Evolutionary conservation across 2,797 vertebrate species (phyloP).

Genomic region (Sebastes matsubarae): DNA sequence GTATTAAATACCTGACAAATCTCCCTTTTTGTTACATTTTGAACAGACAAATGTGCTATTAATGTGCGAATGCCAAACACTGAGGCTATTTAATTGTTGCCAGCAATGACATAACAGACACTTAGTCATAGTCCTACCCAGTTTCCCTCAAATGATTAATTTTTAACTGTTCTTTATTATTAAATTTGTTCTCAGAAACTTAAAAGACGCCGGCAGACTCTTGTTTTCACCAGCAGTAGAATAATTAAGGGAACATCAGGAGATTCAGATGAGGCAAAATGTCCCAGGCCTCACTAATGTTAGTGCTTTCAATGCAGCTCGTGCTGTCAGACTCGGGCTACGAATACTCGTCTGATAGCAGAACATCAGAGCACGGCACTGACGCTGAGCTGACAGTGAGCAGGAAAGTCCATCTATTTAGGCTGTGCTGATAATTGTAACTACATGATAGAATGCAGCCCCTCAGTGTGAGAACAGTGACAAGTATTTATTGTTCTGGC

Average conservation of each 20-base stretch:
- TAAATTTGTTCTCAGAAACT: background rate
- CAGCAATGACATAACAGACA: background rate
- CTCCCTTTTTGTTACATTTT: too few species aligned
- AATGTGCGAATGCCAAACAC: background rate
- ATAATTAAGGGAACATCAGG: background rate
- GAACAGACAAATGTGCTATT: too few species aligned
- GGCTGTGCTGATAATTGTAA: background rate
- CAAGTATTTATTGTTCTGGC: background rate
- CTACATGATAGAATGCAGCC: background rate
- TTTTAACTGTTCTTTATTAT: background rate
- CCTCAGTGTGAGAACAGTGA: background rate
- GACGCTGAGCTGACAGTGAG: slow-evolving; percentile 28
- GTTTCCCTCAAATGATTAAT: background rate
- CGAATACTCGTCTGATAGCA: slow-evolving; percentile 27
- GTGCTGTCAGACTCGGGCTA: background rate
- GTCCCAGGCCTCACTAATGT: background rate
- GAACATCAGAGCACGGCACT: slow-evolving; percentile 9
- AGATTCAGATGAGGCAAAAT: slow-evolving; percentile 7
- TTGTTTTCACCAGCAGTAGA: background rate
- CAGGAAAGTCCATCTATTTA: slow-evolving; percentile 8
- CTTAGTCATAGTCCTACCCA: background rate
- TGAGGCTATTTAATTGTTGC: background rate
- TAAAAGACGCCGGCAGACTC: background rate
- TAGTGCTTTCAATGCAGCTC: slow-evolving; percentile 9
- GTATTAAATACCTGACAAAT: too few species aligned